phyloP scores from a whole-genome alignment of 2,888 invertebrate species.

The Tridacna gigas region DNA sequence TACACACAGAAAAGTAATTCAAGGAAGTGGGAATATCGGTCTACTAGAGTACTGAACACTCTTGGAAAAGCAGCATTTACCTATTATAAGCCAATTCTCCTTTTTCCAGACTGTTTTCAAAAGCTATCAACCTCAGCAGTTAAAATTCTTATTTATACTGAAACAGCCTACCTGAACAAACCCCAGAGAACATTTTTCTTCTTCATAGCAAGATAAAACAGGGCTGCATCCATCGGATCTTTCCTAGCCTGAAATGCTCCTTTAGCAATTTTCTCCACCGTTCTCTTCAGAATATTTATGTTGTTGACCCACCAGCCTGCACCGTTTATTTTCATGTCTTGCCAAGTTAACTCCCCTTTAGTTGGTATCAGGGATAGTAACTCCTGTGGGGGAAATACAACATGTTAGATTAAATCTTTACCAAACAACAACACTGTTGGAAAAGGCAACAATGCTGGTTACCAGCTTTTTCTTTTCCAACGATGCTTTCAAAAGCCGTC shows the following conservation, averaged over 20 bases:
- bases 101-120: background rate
- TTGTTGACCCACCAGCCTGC: slow-evolving; percentile 99
- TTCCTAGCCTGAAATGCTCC: slow-evolving; percentile 95
- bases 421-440: too few species aligned
- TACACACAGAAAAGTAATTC: too few species aligned
- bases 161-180: slow-evolving; percentile 88
- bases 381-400: slow-evolving; percentile 86
- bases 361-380: slow-evolving; percentile 92
- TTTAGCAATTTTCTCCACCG: slow-evolving; percentile 97
- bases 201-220: slow-evolving; percentile 99
- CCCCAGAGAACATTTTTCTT: slow-evolving; percentile 99
- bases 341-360: slow-evolving; percentile 90
- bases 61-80: background rate
- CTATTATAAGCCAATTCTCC: background rate
- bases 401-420: too few species aligned
- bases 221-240: slow-evolving; percentile 98
- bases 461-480: too few species aligned
- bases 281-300: slow-evolving; percentile 91
- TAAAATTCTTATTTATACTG: background rate
- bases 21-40: too few species aligned
- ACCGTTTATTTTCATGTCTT: slow-evolving; percentile 94
- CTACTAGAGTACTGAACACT: too few species aligned
- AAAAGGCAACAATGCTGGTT: too few species aligned
- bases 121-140: background rate
- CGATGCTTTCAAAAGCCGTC: too few species aligned